Percentiles rank a stretch among this genome's conserved stretches.
These are phyloP conservation scores for Heteractis magnifica DNA, from an alignment of 92 coral and sea anemone species.

Conservation along the genomic window DNA sequence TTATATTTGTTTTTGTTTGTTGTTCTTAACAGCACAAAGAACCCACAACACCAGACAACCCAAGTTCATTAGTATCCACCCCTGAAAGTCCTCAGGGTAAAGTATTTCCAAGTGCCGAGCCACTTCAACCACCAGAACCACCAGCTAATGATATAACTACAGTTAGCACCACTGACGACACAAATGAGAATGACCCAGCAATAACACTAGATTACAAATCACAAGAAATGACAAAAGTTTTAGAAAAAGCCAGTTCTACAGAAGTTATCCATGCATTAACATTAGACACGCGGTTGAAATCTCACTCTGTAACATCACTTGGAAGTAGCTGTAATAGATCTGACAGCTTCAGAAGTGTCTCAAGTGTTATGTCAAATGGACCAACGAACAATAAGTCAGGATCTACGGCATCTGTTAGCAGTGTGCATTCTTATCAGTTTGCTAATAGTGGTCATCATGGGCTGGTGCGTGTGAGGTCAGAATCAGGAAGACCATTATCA, in stretches of 20 bases:
- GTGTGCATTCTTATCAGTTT: slow-evolving; percentile 53
- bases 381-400: slow-evolving; percentile 67
- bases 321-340: slow-evolving; percentile 74
- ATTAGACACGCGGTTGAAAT: slow-evolving; percentile 78
- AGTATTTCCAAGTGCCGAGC: not conserved
- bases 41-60: slow-evolving; percentile 6
- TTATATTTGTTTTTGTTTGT: not conserved
- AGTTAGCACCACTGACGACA: not conserved
- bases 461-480: slow-evolving; percentile 67
- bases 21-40: slow-evolving; percentile 8
- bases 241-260: slow-evolving; percentile 86
- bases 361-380: slow-evolving; percentile 83
- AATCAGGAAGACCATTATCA: slow-evolving; percentile 84
- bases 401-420: slow-evolving; percentile 77
- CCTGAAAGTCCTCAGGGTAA: not conserved
- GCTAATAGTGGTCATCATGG: slow-evolving; percentile 32
- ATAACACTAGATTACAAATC: slow-evolving; percentile 84
- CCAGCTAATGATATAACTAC: not conserved
- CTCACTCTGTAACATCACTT: slow-evolving; percentile 84
- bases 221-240: slow-evolving; percentile 89
- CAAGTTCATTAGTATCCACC: slow-evolving; percentile 16
- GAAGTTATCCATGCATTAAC: slow-evolving; percentile 78
- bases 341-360: slow-evolving; percentile 78
- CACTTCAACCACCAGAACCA: not conserved
- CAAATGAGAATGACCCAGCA: slow-evolving; percentile 54